Conservation (phyloP, 2,888 invertebrate species). For the Arctia plantaginis region DNA sequence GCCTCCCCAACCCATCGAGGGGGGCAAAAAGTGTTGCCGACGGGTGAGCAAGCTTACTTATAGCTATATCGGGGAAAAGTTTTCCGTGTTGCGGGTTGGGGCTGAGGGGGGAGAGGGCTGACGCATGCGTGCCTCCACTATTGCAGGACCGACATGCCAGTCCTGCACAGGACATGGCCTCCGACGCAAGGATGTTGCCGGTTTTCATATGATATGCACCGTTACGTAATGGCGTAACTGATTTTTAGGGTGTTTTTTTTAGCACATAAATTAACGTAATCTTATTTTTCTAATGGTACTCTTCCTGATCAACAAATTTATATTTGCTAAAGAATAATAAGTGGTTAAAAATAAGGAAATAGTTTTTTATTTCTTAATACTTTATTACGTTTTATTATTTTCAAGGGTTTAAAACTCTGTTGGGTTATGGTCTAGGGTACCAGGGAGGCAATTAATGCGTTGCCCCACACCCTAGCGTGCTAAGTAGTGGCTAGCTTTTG, state of each 20-base stretch:
- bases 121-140: constrained; percentile 75
- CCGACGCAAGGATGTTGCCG: constrained; percentile 60
- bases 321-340: background rate
- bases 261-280: background rate
- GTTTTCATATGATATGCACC: constrained; percentile 47
- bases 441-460: constrained; percentile 69
- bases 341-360: background rate
- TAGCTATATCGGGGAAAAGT: constrained; percentile 86
- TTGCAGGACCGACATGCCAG: constrained; percentile 80
- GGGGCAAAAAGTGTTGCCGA: constrained; percentile 86
- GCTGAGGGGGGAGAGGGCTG: constrained; percentile 62
- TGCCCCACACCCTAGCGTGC: constrained; percentile 63
- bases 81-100: constrained; percentile 85
- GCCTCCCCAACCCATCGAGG: constrained; percentile 76
- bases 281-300: background rate
- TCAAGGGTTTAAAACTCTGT: constrained; percentile 56
- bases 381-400: constrained; percentile 11
- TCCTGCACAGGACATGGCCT: constrained; percentile 74
- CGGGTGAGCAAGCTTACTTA: constrained; percentile 81
- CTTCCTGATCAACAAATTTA: background rate
- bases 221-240: constrained; percentile 62
- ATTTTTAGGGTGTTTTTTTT: constrained; percentile 23
- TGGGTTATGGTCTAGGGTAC: constrained; percentile 62
- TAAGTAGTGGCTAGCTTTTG: constrained; percentile 70
- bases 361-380: background rate